phyloP scores from a whole-genome alignment of 2,797 vertebrate species.

The Enteromius trimaculatus region DNA sequence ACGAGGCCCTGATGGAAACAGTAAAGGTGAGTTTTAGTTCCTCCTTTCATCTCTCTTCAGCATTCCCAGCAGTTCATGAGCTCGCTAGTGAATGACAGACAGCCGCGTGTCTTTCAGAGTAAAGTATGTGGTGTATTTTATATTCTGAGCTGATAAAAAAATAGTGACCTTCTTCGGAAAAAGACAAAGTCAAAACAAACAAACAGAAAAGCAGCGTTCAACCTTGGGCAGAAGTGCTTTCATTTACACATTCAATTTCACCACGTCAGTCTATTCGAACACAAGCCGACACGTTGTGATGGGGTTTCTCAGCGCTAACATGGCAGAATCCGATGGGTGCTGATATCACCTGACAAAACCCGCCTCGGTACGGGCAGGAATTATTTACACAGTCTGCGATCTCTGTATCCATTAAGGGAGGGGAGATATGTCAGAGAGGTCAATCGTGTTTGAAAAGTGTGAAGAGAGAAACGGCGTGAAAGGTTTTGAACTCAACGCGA shows the following conservation, averaged over 20 bases:
- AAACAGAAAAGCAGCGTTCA: slow-evolving; percentile 42
- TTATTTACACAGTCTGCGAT: slow-evolving; percentile 8
- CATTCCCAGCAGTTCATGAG: background rate
- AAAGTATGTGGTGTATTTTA: background rate
- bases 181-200: slow-evolving; percentile 28
- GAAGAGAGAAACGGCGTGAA: background rate
- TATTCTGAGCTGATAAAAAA: slow-evolving; percentile 13
- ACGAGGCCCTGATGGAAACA: slow-evolving; percentile 66
- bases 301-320: slow-evolving; percentile 34
- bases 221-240: slow-evolving; percentile 52
- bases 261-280: slow-evolving; percentile 25
- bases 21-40: slow-evolving; percentile 60
- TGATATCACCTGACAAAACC: slow-evolving; percentile 48
- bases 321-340: slow-evolving; percentile 40
- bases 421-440: slow-evolving; percentile 15
- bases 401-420: slow-evolving; percentile 35
- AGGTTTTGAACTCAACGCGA: background rate
- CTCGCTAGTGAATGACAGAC: slow-evolving; percentile 17
- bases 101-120: background rate
- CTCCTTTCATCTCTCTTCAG: slow-evolving; percentile 6
- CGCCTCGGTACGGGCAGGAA: background rate
- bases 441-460: slow-evolving; percentile 40
- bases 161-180: slow-evolving; percentile 21
- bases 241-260: slow-evolving; percentile 46
- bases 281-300: slow-evolving; percentile 34